phyloP scores from a whole-genome alignment of 2,113 vertebrate species.

The Sinocyclocheilus anophthalmus region DNA sequence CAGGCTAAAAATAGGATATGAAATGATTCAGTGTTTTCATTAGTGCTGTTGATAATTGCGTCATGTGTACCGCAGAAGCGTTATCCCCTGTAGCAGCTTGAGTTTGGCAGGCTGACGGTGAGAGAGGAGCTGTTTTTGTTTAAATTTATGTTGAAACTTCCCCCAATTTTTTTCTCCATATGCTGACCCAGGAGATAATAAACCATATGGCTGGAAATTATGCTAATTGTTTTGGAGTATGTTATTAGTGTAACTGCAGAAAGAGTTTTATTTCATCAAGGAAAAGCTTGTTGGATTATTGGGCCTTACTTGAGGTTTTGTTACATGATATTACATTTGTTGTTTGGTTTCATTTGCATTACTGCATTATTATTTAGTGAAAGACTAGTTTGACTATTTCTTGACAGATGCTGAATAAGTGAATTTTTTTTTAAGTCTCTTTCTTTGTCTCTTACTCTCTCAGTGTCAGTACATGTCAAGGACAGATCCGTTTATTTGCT shows the following conservation, averaged over 20 bases:
- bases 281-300: background rate
- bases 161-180: constrained; percentile 32
- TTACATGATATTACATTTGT: background rate
- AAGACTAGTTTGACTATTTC: background rate
- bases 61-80: constrained; percentile 36
- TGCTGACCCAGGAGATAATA: constrained; percentile 39
- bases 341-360: background rate
- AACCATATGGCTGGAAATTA: constrained; percentile 54
- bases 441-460: background rate
- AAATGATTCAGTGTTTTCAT: constrained; percentile 33
- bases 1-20: background rate
- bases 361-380: background rate
- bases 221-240: constrained; percentile 39
- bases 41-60: constrained; percentile 38
- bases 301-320: background rate
- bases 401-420: background rate
- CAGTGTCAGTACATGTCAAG: background rate
- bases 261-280: constrained; percentile 5
- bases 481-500: background rate
- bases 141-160: constrained; percentile 30
- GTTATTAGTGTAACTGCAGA: constrained; percentile 15
- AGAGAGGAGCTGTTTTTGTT: constrained; percentile 37
- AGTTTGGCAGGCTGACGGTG: constrained; percentile 4
- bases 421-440: background rate
- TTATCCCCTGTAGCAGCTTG: constrained; percentile 42